These are phyloP conservation scores for Parapsyche elsis DNA, from an alignment of 1,140 invertebrate species.

Conservation along the genomic window DNA sequence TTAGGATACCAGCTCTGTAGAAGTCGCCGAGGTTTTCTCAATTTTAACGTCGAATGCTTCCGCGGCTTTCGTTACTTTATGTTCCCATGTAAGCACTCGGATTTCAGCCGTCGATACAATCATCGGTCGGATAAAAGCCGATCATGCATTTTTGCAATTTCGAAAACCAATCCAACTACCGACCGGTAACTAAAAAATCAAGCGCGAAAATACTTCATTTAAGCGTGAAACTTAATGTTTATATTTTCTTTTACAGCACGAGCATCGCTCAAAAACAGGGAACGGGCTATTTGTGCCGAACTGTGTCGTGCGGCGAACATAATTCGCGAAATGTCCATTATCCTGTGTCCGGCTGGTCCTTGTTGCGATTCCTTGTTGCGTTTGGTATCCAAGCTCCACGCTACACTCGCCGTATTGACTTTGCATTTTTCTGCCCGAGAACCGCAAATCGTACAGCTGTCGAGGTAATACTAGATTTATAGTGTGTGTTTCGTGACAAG, in stretches of 20 bases:
- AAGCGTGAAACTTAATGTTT: neutral
- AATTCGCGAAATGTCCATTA: neutral
- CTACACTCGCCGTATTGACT: constrained; percentile 21
- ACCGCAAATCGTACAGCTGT: neutral
- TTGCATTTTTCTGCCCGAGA: constrained; percentile 37
- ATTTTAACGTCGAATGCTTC: constrained; percentile 17
- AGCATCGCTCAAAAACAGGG: constrained; percentile 47
- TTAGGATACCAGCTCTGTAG: neutral
- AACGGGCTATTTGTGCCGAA: constrained; percentile 40
- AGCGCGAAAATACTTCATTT: neutral
- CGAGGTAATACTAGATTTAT: constrained; percentile 29
- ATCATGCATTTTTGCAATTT: constrained; percentile 30
- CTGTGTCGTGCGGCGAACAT: neutral
- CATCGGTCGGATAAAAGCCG: constrained; percentile 39
- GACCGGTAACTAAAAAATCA: constrained; percentile 6
- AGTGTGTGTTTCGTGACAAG: too few species aligned
- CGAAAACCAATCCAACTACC: constrained; percentile 1
- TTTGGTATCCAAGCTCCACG: constrained; percentile 42
- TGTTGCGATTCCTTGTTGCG: constrained; percentile 41
- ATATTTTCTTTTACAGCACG: constrained; percentile 41
- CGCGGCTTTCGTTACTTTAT: constrained; percentile 34
- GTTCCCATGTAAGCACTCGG: constrained; percentile 23
- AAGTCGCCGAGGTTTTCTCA: neutral
- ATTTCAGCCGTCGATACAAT: constrained; percentile 41
- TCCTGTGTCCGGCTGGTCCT: constrained; percentile 35